A percentile compares a stretch with the other conserved stretches of the same genome.
Conservation (phyloP, 23 tunicate species). For the Phallusia fumigata region DNA sequence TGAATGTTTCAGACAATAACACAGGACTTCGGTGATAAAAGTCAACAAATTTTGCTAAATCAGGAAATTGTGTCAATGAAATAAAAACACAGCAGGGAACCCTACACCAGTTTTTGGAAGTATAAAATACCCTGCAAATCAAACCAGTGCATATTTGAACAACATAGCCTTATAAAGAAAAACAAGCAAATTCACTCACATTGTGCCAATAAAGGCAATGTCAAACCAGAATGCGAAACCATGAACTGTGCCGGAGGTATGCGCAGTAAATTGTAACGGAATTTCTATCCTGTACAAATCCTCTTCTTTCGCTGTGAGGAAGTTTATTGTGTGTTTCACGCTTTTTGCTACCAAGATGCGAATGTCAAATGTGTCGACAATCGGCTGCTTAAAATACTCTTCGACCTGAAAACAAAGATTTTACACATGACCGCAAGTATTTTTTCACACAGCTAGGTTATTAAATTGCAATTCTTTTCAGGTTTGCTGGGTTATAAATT, state of each 20-base stretch:
- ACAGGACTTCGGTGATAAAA: no score
- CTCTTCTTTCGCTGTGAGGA: constrained; percentile 89
- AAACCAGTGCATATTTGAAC: not conserved
- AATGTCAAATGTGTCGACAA: constrained; percentile 98
- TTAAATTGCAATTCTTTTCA: no score
- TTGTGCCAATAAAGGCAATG: constrained; percentile 93
- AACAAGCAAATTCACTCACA: constrained; percentile 35
- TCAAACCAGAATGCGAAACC: constrained; percentile 99
- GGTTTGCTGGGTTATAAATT: no score
- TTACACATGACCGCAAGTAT: not conserved
- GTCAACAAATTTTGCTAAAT: no score
- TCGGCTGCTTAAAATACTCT: constrained; percentile 96
- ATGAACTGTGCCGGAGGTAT: constrained; percentile 93
- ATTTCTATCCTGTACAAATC: constrained; percentile 94
- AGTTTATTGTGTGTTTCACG: constrained; percentile 88
- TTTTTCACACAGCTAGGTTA: no score
- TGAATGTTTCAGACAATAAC: no score
- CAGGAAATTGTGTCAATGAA: no score
- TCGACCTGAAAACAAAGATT: constrained; percentile 48
- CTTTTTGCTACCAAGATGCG: constrained; percentile 97
- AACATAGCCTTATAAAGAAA: not conserved
- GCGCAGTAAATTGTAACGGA: constrained; percentile 86
- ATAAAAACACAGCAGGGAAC: no score
- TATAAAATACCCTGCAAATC: no score
- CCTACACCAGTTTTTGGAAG: no score